These are phyloP conservation scores for Rhabdomys dilectus DNA, from an alignment of 2,113 vertebrate species.

Conservation along the genomic window DNA sequence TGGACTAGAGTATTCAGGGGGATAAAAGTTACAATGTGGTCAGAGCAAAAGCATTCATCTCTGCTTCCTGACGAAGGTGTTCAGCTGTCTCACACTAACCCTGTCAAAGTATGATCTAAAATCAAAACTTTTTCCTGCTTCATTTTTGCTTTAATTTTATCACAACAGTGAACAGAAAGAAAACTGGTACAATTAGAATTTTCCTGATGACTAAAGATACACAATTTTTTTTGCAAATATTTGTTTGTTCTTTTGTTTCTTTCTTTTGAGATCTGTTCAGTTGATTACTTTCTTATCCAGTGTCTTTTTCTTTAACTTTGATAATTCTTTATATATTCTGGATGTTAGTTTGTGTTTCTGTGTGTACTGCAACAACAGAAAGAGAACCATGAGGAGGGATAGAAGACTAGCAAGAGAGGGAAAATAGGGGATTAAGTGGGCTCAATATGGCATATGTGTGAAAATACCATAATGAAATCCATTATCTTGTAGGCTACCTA, in stretches of 20 bases:
- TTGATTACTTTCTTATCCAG: neutral
- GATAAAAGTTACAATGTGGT: neutral
- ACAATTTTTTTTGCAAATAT: neutral
- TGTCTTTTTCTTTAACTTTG: neutral
- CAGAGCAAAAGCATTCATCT: neutral
- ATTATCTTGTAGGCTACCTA: neutral
- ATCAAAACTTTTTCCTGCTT: neutral
- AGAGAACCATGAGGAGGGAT: neutral
- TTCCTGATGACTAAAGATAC: neutral
- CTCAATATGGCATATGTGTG: neutral
- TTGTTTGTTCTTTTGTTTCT: neutral
- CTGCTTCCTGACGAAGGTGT: neutral
- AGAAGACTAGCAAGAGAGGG: neutral
- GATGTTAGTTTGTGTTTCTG: neutral
- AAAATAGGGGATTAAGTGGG: neutral
- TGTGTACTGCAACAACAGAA: no score
- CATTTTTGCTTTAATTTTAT: neutral
- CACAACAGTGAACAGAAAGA: neutral
- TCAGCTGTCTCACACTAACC: neutral
- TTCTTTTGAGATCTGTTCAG: neutral
- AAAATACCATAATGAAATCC: neutral
- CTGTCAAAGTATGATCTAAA: neutral
- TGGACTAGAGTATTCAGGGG: neutral
- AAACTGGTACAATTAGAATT: neutral
- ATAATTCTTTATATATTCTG: neutral